A percentile compares a stretch with the other conserved stretches of the same genome.
These are phyloP conservation scores for Morpho achilles DNA, from an alignment of 2,888 invertebrate genomes.

Conservation along the genomic window DNA sequence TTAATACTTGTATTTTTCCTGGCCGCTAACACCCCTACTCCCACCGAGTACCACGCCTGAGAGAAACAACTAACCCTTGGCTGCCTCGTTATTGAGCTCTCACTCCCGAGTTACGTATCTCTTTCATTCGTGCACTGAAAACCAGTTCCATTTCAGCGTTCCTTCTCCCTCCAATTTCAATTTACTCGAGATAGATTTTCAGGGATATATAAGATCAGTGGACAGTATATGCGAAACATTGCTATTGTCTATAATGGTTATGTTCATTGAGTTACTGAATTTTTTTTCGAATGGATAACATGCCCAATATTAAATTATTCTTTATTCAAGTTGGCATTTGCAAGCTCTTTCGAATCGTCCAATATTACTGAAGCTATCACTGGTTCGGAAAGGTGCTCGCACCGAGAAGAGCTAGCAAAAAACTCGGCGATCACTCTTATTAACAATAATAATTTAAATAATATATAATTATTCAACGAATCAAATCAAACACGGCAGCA, in stretches of 20 bases:
- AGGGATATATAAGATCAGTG: conserved; percentile 66
- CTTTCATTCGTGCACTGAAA: conserved; percentile 40
- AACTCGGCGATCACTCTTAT: too few species aligned
- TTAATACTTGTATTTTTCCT: neutral
- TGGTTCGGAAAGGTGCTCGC: too few species aligned
- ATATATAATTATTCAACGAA: too few species aligned
- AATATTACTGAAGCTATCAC: too few species aligned
- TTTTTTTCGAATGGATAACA: too few species aligned
- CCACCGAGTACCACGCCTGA: conserved; percentile 57
- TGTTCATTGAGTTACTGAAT: too few species aligned
- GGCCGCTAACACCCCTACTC: conserved; percentile 21
- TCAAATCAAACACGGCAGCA: too few species aligned
- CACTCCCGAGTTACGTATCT: conserved; percentile 59
- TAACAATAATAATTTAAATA: too few species aligned
- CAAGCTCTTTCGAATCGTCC: too few species aligned
- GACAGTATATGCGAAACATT: conserved; percentile 34
- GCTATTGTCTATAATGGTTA: neutral
- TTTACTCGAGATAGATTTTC: conserved; percentile 78
- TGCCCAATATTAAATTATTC: too few species aligned
- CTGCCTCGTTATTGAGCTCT: conserved; percentile 79
- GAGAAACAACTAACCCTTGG: conserved; percentile 79
- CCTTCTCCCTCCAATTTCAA: conserved; percentile 75
- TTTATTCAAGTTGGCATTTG: too few species aligned
- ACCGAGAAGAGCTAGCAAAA: too few species aligned
- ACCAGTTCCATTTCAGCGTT: conserved; percentile 32